Evolutionary conservation across 2,113 vertebrate genomes (phyloP).

Genomic region (Miniopterus natalensis): DNA sequence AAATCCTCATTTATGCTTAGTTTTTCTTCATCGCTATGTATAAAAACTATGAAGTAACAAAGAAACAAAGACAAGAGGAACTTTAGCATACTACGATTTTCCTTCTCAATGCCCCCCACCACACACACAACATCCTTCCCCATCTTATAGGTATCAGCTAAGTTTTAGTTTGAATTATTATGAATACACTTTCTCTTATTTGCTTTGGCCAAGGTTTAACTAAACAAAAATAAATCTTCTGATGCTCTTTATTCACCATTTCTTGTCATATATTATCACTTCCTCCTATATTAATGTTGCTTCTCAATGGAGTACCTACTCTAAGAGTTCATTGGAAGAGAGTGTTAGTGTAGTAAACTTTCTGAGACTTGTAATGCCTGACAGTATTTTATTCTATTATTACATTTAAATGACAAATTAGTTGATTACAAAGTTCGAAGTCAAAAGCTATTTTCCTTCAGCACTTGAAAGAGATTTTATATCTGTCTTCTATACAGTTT

Average conservation of each 20-base stretch:
- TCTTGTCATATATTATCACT: neutral
- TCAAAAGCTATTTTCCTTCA: neutral
- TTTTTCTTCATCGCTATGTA: neutral
- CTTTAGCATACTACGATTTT: neutral
- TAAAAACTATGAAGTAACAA: neutral
- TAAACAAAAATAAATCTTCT: constrained; percentile 11
- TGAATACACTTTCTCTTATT: neutral
- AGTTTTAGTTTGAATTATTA: neutral
- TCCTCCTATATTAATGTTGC: neutral
- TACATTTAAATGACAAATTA: constrained; percentile 8
- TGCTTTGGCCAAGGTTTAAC: neutral
- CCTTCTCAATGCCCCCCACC: neutral
- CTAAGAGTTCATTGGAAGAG: neutral
- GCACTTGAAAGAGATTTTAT: neutral
- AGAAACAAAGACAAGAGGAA: neutral
- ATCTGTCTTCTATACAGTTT: neutral
- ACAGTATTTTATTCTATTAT: neutral
- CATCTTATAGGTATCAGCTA: neutral
- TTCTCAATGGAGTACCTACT: constrained; percentile 2
- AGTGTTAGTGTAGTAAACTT: neutral
- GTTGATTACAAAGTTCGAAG: constrained; percentile 11
- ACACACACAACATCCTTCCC: neutral
- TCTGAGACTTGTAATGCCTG: neutral
- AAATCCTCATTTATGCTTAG: neutral
- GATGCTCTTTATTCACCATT: neutral